A percentile compares a stretch with the other conserved stretches of the same genome.
Evolutionary conservation across 2,797 vertebrate genomes (phyloP).

Genomic region (Tokudaia muenninki): DNA sequence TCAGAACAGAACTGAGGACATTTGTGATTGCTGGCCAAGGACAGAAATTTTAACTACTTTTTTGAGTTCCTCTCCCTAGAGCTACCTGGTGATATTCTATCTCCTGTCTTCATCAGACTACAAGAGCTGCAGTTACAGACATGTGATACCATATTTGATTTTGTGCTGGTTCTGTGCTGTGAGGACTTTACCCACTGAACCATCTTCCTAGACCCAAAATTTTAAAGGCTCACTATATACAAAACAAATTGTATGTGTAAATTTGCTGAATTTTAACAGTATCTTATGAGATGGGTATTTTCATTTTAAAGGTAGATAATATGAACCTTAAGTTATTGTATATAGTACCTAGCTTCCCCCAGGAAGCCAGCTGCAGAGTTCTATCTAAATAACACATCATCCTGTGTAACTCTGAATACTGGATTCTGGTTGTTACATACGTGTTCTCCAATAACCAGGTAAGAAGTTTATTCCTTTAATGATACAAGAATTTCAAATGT

Average conservation of each 20-base stretch:
- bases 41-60: not conserved
- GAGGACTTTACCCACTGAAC: not conserved
- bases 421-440: not conserved
- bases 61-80: not conserved
- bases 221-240: not conserved
- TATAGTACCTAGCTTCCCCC: not conserved
- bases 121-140: not conserved
- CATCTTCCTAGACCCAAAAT: not conserved
- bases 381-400: not conserved
- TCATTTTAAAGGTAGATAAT: not conserved
- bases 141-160: not conserved
- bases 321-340: not conserved
- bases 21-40: not conserved
- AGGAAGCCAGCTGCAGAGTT: not conserved
- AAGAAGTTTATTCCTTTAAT: slow-evolving; percentile 42
- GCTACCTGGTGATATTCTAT: not conserved
- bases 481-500: not conserved
- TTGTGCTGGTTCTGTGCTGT: not conserved
- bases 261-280: not conserved
- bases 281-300: not conserved
- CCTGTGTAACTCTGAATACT: slow-evolving; percentile 19
- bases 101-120: not conserved
- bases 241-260: not conserved
- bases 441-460: not conserved
- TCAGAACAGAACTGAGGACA: not conserved